Percentiles rank a stretch among this genome's conserved stretches.
These are phyloP conservation scores for Aleadryas rufinucha DNA, from an alignment of 2,113 vertebrate species.

Conservation along the genomic window DNA sequence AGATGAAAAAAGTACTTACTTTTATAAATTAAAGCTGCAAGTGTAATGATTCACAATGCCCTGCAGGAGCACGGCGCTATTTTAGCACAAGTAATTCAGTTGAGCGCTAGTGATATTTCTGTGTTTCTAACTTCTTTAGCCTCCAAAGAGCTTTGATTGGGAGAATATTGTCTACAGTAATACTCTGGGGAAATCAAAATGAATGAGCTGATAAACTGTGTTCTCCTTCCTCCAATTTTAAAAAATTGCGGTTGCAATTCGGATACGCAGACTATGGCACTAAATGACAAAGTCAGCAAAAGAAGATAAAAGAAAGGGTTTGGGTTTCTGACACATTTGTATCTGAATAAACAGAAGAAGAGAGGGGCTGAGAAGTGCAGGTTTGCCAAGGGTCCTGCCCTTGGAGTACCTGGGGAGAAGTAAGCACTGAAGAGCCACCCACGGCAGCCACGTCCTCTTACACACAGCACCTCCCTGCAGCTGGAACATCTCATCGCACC, in stretches of 20 bases:
- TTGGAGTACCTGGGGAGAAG: neutral
- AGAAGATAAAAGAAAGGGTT: neutral
- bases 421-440: neutral
- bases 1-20: neutral
- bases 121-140: neutral
- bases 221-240: neutral
- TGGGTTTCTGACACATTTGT: neutral
- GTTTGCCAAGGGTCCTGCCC: neutral
- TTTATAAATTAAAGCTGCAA: neutral
- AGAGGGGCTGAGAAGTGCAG: neutral
- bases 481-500: neutral
- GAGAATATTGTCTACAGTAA: neutral
- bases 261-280: fast-evolving
- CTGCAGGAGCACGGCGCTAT: neutral
- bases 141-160: neutral
- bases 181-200: neutral
- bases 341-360: neutral
- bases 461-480: neutral
- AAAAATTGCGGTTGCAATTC: neutral
- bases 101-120: neutral
- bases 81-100: neutral
- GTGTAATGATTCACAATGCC: neutral
- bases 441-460: neutral
- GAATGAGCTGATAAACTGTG: neutral
- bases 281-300: neutral